phyloP scores from a whole-genome alignment of 2,797 vertebrate species.

The Sciurus vulgaris region DNA sequence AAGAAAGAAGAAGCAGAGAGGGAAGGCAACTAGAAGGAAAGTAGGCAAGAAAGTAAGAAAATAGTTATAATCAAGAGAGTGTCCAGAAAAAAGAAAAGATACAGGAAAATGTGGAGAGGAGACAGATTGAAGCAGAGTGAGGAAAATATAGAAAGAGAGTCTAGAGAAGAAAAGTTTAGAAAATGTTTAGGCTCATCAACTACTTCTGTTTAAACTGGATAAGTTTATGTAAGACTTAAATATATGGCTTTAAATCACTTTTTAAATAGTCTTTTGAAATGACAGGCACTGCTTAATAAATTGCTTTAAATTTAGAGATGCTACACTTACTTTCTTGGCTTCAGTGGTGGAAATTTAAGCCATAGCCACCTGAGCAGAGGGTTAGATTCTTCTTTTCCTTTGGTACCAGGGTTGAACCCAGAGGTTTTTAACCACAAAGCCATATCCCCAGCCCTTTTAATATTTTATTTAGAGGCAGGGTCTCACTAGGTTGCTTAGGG shows the following conservation, averaged over 20 bases:
- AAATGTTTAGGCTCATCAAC: slow-evolving; percentile 33
- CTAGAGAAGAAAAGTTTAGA: background rate
- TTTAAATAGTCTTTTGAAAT: slow-evolving; percentile 54
- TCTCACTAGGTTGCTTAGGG: too few species aligned
- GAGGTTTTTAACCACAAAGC: background rate
- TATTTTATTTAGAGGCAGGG: too few species aligned
- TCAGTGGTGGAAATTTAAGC: background rate
- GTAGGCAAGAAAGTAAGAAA: background rate
- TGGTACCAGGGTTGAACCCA: background rate
- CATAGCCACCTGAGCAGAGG: background rate
- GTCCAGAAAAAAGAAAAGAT: slow-evolving; percentile 8
- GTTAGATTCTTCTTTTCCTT: slow-evolving; percentile 26
- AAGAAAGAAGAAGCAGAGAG: background rate
- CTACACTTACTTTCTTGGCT: slow-evolving; percentile 38
- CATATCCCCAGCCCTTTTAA: too few species aligned
- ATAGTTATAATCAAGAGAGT: background rate
- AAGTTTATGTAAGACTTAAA: slow-evolving; percentile 24
- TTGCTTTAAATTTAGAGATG: slow-evolving; percentile 49
- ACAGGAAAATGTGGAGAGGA: background rate
- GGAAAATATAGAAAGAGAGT: background rate
- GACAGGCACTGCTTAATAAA: slow-evolving; percentile 58
- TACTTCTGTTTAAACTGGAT: slow-evolving; percentile 54
- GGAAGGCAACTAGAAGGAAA: background rate
- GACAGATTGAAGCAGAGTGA: background rate
- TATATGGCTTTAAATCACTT: slow-evolving; percentile 46